phyloP scores from a whole-genome alignment of 2,797 vertebrate species.

The Phrynocephalus forsythii region DNA sequence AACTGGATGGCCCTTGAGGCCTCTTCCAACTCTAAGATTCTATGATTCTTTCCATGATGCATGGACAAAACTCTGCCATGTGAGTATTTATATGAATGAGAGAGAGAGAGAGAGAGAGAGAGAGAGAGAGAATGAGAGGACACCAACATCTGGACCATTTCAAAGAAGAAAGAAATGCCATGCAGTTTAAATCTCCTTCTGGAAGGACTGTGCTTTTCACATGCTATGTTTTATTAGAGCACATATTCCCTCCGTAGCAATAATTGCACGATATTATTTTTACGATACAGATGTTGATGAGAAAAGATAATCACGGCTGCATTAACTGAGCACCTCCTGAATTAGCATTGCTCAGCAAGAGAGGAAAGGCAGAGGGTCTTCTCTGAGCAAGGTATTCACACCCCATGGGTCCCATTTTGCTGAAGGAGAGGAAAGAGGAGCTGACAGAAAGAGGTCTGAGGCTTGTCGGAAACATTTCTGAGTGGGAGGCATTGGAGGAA shows the following conservation, averaged over 20 bases:
- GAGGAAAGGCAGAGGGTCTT: slow-evolving; percentile 35
- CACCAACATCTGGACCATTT: not conserved
- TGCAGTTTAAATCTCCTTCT: slow-evolving; percentile 28
- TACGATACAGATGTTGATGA: slow-evolving; percentile 61
- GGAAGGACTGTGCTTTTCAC: slow-evolving; percentile 17
- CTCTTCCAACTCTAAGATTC: too few relatives aligned
- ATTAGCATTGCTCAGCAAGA: slow-evolving; percentile 53
- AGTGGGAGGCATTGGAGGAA: not conserved
- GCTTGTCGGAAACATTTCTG: slow-evolving; percentile 13
- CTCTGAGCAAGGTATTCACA: slow-evolving; percentile 49
- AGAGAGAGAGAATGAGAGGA: not conserved
- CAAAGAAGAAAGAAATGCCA: not conserved
- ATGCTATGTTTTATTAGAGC: slow-evolving; percentile 30
- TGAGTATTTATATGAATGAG: not conserved
- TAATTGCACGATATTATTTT: slow-evolving; percentile 49
- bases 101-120: not conserved
- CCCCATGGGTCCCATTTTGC: not conserved
- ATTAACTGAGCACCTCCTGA: slow-evolving; percentile 57
- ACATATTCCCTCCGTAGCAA: slow-evolving; percentile 38
- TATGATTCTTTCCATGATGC: not conserved
- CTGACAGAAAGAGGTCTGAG: slow-evolving; percentile 27
- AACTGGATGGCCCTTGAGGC: too few relatives aligned
- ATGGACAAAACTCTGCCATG: slow-evolving; percentile 28
- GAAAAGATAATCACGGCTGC: slow-evolving; percentile 58
- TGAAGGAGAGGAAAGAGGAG: not conserved